Conservation (phyloP, 2,888 invertebrate genomes). For the Drosophila niveifrons region DNA sequence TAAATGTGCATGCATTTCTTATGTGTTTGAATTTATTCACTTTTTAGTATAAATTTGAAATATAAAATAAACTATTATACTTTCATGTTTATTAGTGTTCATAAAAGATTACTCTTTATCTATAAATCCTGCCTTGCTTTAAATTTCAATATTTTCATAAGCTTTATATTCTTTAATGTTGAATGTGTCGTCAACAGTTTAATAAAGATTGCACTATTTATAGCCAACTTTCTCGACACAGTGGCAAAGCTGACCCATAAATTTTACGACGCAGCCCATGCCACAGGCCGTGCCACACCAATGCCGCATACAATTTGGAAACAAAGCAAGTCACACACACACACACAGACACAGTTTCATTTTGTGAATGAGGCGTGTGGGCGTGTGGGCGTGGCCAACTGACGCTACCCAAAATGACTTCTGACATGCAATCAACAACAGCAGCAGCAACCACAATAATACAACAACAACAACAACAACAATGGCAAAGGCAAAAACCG, state of each 20-base stretch:
- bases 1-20: no score
- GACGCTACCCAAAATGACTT: conserved; percentile 54
- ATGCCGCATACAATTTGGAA: conserved; percentile 11
- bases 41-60: no score
- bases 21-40: no score
- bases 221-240: conserved; percentile 22
- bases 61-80: no score
- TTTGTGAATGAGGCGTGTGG: conserved; percentile 6
- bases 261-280: conserved; percentile 6
- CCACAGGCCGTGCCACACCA: background rate
- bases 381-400: conserved; percentile 33
- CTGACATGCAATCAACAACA: conserved; percentile 66
- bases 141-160: background rate
- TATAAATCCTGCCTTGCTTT: background rate
- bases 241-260: conserved; percentile 39
- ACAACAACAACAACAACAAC: conserved; percentile 12
- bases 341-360: conserved; percentile 12
- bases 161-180: background rate
- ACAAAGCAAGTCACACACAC: conserved; percentile 28
- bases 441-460: conserved; percentile 22
- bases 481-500: conserved; percentile 15
- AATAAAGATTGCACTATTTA: conserved; percentile 13
- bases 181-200: background rate
- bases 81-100: no score
- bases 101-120: no score